Conservation (phyloP, 2,888 invertebrate genomes). For the Leptinotarsa peninsularis region DNA sequence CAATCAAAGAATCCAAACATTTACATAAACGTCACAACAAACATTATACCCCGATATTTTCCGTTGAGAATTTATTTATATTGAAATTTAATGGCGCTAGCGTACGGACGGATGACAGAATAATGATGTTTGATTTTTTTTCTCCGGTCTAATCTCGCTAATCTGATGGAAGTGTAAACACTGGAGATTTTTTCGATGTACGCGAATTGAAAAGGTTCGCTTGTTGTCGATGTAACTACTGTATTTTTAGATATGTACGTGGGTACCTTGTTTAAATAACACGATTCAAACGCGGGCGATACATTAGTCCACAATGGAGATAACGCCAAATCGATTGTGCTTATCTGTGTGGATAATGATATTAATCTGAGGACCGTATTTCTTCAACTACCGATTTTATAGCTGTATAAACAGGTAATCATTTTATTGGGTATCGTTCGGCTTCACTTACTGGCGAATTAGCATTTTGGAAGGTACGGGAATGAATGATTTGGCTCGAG, state of each 20-base stretch:
- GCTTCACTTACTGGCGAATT: not conserved
- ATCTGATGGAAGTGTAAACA: constrained; percentile 40
- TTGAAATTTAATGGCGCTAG: constrained; percentile 43
- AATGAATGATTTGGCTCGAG: not conserved
- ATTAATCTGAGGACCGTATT: constrained; percentile 44
- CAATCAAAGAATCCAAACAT: constrained; percentile 63
- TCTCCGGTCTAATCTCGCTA: constrained; percentile 33
- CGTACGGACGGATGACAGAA: constrained; percentile 31
- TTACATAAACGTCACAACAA: constrained; percentile 64
- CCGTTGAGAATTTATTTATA: constrained; percentile 52
- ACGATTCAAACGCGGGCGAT: constrained; percentile 44
- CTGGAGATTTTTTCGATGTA: constrained; percentile 44
- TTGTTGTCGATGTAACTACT: constrained; percentile 48
- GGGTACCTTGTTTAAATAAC: constrained; percentile 44
- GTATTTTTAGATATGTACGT: constrained; percentile 48
- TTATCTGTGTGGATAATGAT: constrained; percentile 43
- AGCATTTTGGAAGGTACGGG: not conserved
- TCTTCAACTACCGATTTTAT: constrained; percentile 47
- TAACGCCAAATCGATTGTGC: constrained; percentile 46
- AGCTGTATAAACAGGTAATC: constrained; percentile 37
- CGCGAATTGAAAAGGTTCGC: constrained; percentile 46
- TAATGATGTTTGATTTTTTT: constrained; percentile 24
- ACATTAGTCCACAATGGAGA: constrained; percentile 43
- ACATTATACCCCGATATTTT: constrained; percentile 55
- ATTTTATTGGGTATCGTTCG: constrained; percentile 37